Conservation (phyloP, 2,797 vertebrate species). For the Psittacula echo region DNA sequence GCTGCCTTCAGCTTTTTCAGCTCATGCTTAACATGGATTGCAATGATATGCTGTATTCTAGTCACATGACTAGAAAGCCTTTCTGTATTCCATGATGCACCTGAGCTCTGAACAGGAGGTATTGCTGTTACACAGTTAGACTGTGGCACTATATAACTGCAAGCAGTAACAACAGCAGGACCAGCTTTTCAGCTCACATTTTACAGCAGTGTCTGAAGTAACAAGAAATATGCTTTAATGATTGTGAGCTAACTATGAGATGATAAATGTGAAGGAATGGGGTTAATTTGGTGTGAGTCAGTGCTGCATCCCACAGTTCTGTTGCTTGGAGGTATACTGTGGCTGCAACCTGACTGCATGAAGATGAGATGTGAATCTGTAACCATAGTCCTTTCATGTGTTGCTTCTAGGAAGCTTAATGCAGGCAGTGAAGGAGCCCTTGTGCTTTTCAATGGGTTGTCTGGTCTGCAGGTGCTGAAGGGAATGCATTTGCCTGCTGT, state of each 20-base stretch:
- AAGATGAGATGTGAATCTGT: not conserved
- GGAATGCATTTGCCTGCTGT: not conserved
- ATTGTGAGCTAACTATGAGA: not conserved
- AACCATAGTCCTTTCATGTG: not conserved
- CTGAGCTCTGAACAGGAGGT: not conserved
- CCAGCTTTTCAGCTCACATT: not conserved
- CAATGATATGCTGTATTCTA: not conserved
- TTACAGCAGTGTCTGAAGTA: not conserved
- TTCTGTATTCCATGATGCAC: not conserved
- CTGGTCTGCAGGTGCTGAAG: not conserved
- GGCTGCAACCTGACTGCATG: not conserved
- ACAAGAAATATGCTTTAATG: not conserved
- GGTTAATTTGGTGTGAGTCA: not conserved
- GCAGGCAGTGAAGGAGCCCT: not conserved
- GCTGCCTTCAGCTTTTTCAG: not conserved
- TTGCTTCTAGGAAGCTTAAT: not conserved
- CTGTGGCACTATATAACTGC: not conserved
- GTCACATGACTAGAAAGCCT: not conserved
- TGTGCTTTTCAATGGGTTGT: not conserved
- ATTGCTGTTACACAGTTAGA: too few species aligned
- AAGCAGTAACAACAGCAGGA: not conserved
- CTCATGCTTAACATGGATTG: not conserved
- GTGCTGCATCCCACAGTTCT: not conserved
- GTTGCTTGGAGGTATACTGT: not conserved
- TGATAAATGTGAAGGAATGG: not conserved